These are phyloP conservation scores for Belgica antarctica DNA, from an alignment of 2,888 invertebrate genomes.

Conservation along the genomic window DNA sequence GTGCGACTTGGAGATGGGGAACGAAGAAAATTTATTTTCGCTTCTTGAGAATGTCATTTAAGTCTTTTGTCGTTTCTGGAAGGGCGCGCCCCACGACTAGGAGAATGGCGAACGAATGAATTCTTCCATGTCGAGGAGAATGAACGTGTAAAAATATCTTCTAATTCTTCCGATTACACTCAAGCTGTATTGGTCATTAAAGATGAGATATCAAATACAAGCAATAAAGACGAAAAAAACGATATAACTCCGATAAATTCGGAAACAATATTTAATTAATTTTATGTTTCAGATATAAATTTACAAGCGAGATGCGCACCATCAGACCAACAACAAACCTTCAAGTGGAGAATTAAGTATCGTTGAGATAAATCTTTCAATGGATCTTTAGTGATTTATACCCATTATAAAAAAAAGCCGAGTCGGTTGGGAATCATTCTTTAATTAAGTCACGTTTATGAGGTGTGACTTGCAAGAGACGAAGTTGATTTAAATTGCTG, in stretches of 20 bases:
- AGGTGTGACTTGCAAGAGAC: too few relatives aligned
- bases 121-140: too few relatives aligned
- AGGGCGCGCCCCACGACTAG: not conserved
- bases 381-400: slow-evolving; percentile 16
- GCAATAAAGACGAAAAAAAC: slow-evolving; percentile 6
- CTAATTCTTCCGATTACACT: not conserved
- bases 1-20: not conserved
- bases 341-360: slow-evolving; percentile 5
- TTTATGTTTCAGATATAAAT: slow-evolving; percentile 40
- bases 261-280: slow-evolving; percentile 41
- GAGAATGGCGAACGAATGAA: not conserved
- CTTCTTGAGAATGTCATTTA: slow-evolving; percentile 19
- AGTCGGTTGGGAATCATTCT: too few relatives aligned
- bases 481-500: too few relatives aligned
- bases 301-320: slow-evolving; percentile 25
- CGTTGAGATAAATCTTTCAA: slow-evolving; percentile 21
- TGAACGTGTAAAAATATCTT: slow-evolving; percentile 16
- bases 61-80: not conserved
- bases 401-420: slow-evolving; percentile 17
- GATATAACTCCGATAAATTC: slow-evolving; percentile 21
- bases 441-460: too few relatives aligned
- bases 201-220: slow-evolving; percentile 6
- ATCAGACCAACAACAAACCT: not conserved
- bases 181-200: not conserved
- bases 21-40: slow-evolving; percentile 7